A percentile compares a stretch with the other conserved stretches of the same genome.
These are phyloP conservation scores for Apaloderma vittatum DNA, from an alignment of 2,113 vertebrate genomes.

Conservation along the genomic window DNA sequence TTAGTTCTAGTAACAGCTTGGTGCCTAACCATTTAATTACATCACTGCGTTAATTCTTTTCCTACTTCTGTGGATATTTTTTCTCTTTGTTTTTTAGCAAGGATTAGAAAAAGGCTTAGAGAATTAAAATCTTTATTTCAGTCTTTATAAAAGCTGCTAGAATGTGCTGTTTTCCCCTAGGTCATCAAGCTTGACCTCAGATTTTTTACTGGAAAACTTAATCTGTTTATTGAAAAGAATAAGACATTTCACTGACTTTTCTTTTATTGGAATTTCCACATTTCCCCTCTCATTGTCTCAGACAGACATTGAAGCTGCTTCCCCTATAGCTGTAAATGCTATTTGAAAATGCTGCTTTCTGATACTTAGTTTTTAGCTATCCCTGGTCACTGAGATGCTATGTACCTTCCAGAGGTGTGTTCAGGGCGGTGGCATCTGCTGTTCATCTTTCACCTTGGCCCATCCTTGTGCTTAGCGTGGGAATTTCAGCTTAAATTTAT, in stretches of 20 bases:
- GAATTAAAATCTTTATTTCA: neutral
- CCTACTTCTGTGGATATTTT: neutral
- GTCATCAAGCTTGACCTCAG: neutral
- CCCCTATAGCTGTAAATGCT: neutral
- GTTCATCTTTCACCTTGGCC: neutral
- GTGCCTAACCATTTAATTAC: neutral
- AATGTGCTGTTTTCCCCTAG: neutral
- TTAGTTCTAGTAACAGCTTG: neutral
- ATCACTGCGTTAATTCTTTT: neutral
- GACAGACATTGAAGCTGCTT: neutral
- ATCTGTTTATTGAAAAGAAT: neutral
- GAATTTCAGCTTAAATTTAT: neutral
- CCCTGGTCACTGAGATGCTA: neutral
- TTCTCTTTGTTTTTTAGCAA: neutral
- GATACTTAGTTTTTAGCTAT: neutral
- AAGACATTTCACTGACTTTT: neutral
- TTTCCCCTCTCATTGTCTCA: neutral
- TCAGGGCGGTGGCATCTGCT: neutral
- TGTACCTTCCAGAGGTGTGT: neutral
- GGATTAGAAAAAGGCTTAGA: neutral
- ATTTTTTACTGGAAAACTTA: neutral
- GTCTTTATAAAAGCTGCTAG: neutral
- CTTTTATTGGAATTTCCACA: neutral
- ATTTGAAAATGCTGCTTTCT: neutral
- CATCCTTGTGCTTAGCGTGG: neutral